Conservation (phyloP, 2,888 invertebrate species). For the Meghimatium bilineatum region DNA sequence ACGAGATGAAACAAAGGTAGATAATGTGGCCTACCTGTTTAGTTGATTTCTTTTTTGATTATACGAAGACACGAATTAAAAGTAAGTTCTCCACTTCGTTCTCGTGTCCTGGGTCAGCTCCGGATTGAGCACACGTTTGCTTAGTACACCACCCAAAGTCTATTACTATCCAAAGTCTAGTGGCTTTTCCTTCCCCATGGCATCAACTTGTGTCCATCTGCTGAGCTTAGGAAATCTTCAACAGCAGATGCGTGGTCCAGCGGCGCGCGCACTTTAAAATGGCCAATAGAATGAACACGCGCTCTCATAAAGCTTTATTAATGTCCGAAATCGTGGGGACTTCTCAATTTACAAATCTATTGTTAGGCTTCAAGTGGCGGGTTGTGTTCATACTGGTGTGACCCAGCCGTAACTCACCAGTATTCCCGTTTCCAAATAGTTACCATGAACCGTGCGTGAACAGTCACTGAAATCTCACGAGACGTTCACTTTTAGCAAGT, state of each 20-base stretch:
- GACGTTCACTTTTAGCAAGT: background rate
- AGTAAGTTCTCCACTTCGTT: background rate
- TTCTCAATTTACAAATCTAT: background rate
- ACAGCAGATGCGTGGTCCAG: background rate
- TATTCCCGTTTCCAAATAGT: background rate
- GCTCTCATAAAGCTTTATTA: background rate
- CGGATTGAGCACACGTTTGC: background rate
- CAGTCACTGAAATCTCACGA: background rate
- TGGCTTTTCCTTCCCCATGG: constrained; percentile 25
- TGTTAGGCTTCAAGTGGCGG: background rate
- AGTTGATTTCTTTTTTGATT: background rate
- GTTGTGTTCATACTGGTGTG: no score
- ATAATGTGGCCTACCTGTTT: no score
- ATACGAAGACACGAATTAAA: background rate
- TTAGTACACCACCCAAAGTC: background rate
- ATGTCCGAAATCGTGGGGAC: background rate
- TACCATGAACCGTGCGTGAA: background rate
- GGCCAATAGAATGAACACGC: background rate
- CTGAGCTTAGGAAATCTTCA: constrained; percentile 2
- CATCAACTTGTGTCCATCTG: constrained; percentile 27
- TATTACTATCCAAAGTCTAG: constrained; percentile 23
- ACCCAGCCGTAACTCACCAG: background rate
- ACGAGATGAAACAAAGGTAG: no score
- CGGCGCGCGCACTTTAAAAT: background rate
- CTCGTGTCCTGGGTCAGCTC: background rate